Conservation (phyloP, 2,797 vertebrate species). For the Vultur gryphus region DNA sequence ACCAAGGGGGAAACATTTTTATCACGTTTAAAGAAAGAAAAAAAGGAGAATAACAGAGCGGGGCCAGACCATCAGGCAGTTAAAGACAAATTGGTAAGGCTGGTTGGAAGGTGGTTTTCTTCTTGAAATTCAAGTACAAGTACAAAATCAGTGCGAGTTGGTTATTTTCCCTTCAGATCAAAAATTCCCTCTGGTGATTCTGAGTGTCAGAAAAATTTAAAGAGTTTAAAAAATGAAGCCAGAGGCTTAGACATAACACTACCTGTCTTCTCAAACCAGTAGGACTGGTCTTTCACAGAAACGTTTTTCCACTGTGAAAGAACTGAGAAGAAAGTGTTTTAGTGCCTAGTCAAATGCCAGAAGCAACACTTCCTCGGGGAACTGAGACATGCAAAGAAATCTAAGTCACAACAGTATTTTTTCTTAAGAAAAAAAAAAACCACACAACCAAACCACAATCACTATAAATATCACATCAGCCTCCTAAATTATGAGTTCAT, state of each 20-base stretch:
- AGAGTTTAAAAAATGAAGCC: neutral
- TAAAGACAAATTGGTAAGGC: neutral
- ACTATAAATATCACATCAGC: neutral
- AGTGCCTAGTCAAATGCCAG: neutral
- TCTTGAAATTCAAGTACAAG: neutral
- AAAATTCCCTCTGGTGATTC: neutral
- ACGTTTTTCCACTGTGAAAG: neutral
- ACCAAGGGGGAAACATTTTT: neutral
- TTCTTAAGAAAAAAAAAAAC: neutral
- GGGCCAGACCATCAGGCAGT: neutral
- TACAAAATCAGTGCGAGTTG: fast-evolving
- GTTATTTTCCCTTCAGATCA: neutral
- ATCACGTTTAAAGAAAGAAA: neutral
- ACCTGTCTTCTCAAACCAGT: neutral
- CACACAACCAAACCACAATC: too few species aligned
- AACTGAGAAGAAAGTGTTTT: neutral
- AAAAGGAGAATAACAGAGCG: neutral
- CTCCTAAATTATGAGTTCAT: neutral
- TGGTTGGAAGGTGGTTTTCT: neutral
- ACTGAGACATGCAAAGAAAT: neutral
- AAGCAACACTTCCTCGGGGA: neutral
- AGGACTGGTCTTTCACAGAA: neutral
- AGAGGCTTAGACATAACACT: neutral
- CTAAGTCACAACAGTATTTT: neutral
- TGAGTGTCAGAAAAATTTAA: neutral